Percentiles rank a stretch among this genome's conserved stretches.
phyloP scores from a whole-genome alignment of 2,888 invertebrate genomes.

The Cephus pygmeus region DNA sequence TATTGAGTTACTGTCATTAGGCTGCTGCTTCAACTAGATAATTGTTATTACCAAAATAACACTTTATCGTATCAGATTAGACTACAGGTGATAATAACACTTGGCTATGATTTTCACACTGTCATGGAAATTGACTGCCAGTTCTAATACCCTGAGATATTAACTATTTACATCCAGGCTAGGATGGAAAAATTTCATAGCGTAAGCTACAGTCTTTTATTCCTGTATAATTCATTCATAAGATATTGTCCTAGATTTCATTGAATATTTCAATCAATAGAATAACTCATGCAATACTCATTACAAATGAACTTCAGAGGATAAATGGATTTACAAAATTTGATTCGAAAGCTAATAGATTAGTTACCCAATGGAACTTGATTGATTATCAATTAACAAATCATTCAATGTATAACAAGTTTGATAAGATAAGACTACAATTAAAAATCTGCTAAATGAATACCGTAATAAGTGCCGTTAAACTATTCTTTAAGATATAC shows the following conservation, averaged over 20 bases:
- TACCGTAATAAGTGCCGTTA: background rate
- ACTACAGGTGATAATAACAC: background rate
- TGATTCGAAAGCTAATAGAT: background rate
- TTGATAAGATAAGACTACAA: background rate
- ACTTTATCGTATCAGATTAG: background rate
- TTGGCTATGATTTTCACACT: background rate
- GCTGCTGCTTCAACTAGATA: background rate
- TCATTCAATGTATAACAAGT: background rate
- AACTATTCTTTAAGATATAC: background rate
- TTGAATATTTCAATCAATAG: background rate
- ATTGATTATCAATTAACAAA: background rate
- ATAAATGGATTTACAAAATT: background rate
- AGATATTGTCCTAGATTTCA: background rate
- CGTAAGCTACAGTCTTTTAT: background rate
- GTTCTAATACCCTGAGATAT: background rate
- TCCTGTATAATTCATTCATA: background rate
- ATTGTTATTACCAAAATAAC: background rate
- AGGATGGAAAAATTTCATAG: background rate
- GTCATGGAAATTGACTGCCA: background rate
- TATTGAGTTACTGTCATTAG: background rate
- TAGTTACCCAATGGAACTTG: background rate
- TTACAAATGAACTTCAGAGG: background rate
- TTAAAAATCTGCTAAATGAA: background rate
- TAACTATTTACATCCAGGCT: background rate
- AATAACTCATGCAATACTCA: background rate